These are phyloP conservation scores for Drosophila tsacasi DNA, from an alignment of 1,140 invertebrate species.

Conservation along the genomic window DNA sequence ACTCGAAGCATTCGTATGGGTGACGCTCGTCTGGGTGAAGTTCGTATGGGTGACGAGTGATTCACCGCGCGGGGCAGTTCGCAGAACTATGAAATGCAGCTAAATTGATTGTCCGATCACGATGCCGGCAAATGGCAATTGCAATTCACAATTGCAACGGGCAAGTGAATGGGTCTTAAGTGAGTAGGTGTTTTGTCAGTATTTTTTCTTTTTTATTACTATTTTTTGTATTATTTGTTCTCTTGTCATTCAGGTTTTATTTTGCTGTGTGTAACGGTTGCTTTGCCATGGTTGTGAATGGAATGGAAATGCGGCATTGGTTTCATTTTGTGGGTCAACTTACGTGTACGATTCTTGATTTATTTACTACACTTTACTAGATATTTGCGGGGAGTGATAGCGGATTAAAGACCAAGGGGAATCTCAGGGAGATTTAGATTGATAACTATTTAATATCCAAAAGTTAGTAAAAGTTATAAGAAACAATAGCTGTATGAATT, in stretches of 20 bases:
- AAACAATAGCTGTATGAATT: no score
- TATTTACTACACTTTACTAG: constrained; percentile 2
- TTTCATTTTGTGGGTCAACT: constrained; percentile 28
- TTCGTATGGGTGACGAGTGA: constrained; percentile 44
- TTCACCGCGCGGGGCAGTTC: constrained; percentile 12
- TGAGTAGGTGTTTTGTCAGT: constrained; percentile 6
- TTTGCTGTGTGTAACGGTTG: constrained; percentile 14
- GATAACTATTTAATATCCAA: no score
- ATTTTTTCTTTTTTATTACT: background rate
- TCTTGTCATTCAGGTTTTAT: background rate
- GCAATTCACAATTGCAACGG: constrained; percentile 26
- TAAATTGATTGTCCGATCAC: constrained; percentile 55
- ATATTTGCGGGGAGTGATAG: background rate
- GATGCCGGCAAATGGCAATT: constrained; percentile 35
- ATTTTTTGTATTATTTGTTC: background rate
- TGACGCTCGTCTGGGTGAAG: constrained; percentile 35
- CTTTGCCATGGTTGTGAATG: constrained; percentile 30
- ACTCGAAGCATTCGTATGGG: constrained; percentile 19
- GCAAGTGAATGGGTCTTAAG: constrained; percentile 44
- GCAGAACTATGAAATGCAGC: constrained; percentile 37
- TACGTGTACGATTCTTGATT: constrained; percentile 22
- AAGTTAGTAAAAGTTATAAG: no score
- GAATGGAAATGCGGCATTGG: constrained; percentile 29
- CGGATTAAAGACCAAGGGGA: background rate
- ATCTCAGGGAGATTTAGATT: background rate